Conservation (phyloP, 2,113 vertebrate genomes). For the Nesospiza acunhae region DNA sequence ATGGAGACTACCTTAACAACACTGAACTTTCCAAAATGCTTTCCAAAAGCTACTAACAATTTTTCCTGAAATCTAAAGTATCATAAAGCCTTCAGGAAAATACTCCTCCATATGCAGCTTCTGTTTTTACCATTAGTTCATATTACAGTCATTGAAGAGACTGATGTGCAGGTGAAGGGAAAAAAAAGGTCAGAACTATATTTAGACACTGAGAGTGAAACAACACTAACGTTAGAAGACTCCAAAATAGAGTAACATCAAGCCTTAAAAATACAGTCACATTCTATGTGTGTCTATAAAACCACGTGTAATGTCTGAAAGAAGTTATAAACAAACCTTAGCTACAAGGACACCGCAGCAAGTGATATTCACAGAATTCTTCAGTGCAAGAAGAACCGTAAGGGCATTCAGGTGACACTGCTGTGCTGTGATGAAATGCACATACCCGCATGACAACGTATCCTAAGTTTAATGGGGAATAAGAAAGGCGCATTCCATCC, state of each 20-base stretch:
- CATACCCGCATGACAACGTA: not conserved
- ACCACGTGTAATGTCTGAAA: not conserved
- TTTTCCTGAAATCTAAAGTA: not conserved
- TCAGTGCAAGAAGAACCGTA: not conserved
- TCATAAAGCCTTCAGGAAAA: not conserved
- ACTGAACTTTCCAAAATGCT: slow-evolving; percentile 12
- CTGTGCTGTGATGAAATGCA: not conserved
- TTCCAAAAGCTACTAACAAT: not conserved
- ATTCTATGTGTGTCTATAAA: not conserved
- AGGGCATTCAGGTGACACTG: not conserved
- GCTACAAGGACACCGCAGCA: not conserved
- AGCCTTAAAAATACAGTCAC: not conserved
- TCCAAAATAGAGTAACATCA: not conserved
- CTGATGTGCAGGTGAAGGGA: not conserved
- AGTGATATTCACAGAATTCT: not conserved
- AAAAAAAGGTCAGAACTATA: not conserved
- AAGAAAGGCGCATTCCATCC: not conserved
- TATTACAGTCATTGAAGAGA: not conserved
- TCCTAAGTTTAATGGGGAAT: not conserved
- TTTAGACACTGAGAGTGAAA: not conserved
- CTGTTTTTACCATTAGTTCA: not conserved
- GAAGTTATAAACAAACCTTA: not conserved
- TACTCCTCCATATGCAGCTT: not conserved
- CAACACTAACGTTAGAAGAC: not conserved
- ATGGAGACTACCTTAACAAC: not conserved